These are phyloP conservation scores for Archips xylosteana DNA, from an alignment of 2,888 invertebrate species.

Conservation along the genomic window DNA sequence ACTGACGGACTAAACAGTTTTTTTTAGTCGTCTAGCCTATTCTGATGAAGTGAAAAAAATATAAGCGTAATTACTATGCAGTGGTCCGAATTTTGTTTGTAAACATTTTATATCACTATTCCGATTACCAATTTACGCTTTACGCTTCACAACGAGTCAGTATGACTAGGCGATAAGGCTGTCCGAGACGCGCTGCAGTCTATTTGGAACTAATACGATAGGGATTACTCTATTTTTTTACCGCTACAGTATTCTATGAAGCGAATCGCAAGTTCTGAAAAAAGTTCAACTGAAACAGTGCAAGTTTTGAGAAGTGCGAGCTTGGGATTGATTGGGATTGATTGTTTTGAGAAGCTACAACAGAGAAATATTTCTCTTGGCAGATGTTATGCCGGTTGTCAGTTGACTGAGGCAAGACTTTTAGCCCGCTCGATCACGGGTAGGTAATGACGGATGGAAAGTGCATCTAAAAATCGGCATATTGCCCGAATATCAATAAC, in stretches of 20 bases:
- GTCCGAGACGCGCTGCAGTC: not conserved
- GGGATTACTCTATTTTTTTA: not conserved
- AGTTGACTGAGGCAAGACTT: not conserved
- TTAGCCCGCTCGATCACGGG: not conserved
- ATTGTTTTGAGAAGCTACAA: no score
- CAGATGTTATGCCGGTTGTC: no score
- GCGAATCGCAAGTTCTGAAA: not conserved
- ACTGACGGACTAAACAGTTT: no score
- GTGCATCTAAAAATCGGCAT: no score
- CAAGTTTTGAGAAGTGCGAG: not conserved
- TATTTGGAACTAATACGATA: not conserved
- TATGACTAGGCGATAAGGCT: not conserved
- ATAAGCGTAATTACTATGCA: constrained; percentile 75
- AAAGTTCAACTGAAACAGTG: not conserved
- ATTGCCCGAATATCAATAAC: not conserved
- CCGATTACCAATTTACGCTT: constrained; percentile 58
- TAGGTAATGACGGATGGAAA: not conserved
- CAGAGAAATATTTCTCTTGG: no score
- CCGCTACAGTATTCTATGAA: not conserved
- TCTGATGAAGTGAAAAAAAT: constrained; percentile 65
- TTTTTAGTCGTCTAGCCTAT: no score
- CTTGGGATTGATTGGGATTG: no score
- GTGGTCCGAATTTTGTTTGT: constrained; percentile 70
- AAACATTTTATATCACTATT: constrained; percentile 45
- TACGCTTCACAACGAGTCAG: constrained; percentile 73